These are phyloP conservation scores for Drosophila planitibia DNA, from an alignment of 2,888 invertebrate genomes.

Conservation along the genomic window DNA sequence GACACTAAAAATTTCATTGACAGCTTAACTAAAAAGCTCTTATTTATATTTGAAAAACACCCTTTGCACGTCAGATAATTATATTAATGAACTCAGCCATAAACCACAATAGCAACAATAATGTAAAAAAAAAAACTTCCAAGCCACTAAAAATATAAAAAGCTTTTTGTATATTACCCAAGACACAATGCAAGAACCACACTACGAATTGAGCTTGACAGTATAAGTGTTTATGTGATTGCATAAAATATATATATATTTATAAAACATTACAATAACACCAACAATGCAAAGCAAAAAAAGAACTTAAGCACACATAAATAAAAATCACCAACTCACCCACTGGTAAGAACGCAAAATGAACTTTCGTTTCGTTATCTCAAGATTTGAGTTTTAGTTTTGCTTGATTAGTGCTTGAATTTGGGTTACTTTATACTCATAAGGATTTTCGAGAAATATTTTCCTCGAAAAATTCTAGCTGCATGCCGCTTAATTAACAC, in stretches of 20 bases:
- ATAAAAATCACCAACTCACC: conserved; percentile 49
- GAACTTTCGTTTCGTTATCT: conserved; percentile 56
- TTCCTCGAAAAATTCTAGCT: conserved; percentile 29
- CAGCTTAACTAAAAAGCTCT: conserved; percentile 15
- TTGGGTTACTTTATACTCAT: conserved; percentile 9
- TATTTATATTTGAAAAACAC: conserved; percentile 17
- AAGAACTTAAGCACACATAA: conserved; percentile 39
- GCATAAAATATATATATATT: conserved; percentile 17
- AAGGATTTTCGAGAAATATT: conserved; percentile 7
- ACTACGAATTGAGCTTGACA: conserved; percentile 72
- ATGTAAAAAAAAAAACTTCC: conserved; percentile 8
- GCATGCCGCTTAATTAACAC: conserved; percentile 58
- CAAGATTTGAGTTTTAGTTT: conserved; percentile 23
- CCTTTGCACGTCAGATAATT: conserved; percentile 46
- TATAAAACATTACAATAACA: conserved; percentile 35
- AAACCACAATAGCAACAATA: conserved; percentile 27
- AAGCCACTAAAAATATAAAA: conserved; percentile 23
- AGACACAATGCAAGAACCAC: conserved; percentile 44
- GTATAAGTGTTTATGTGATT: conserved; percentile 49
- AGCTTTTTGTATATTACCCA: conserved; percentile 58
- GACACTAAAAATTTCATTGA: conserved; percentile 3
- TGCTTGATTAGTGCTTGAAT: conserved; percentile 23
- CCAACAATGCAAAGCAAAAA: conserved; percentile 45
- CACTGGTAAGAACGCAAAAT: conserved; percentile 77
- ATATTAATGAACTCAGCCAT: conserved; percentile 15